Percentiles rank a stretch among this genome's conserved stretches.
These are phyloP conservation scores for Hydroisotoma schaefferi DNA, from an alignment of 2,888 invertebrate species.

Conservation along the genomic window DNA sequence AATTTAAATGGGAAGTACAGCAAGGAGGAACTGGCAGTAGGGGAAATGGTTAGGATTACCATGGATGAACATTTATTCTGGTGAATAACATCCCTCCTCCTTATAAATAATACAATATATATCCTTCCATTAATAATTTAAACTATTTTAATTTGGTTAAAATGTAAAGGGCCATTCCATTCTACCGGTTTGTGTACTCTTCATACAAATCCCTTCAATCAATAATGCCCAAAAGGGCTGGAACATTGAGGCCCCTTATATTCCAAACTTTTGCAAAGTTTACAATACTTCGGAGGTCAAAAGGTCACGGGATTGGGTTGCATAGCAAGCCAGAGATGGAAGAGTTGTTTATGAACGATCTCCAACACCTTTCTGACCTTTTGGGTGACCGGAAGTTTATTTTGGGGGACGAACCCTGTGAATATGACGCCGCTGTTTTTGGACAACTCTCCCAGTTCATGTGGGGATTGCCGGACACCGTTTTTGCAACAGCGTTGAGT, in stretches of 20 bases:
- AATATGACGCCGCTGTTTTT: slow-evolving; percentile 52
- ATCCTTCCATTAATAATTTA: background rate
- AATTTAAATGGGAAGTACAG: slow-evolving; percentile 35
- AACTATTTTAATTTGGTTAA: no score
- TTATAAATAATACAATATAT: background rate
- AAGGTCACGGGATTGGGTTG: slow-evolving; percentile 42
- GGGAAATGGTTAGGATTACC: slow-evolving; percentile 21
- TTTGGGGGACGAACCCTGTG: slow-evolving; percentile 42
- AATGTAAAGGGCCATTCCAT: background rate
- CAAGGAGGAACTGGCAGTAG: slow-evolving; percentile 21
- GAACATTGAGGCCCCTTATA: background rate
- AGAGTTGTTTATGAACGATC: slow-evolving; percentile 29
- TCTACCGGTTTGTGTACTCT: slow-evolving; percentile 3
- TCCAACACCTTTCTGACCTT: slow-evolving; percentile 32
- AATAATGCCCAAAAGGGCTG: background rate
- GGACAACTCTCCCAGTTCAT: slow-evolving; percentile 52
- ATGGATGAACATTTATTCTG: slow-evolving; percentile 53
- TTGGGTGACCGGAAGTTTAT: slow-evolving; percentile 40
- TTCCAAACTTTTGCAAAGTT: background rate
- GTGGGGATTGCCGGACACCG: slow-evolving; percentile 49
- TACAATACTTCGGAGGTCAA: background rate
- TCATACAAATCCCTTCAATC: background rate
- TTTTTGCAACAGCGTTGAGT: slow-evolving; percentile 43
- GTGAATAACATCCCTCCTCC: slow-evolving; percentile 41
- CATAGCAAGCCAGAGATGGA: slow-evolving; percentile 33